Evolutionary conservation across 1,140 invertebrate species (phyloP).

Genomic region (Acyrthosiphon pisum): DNA sequence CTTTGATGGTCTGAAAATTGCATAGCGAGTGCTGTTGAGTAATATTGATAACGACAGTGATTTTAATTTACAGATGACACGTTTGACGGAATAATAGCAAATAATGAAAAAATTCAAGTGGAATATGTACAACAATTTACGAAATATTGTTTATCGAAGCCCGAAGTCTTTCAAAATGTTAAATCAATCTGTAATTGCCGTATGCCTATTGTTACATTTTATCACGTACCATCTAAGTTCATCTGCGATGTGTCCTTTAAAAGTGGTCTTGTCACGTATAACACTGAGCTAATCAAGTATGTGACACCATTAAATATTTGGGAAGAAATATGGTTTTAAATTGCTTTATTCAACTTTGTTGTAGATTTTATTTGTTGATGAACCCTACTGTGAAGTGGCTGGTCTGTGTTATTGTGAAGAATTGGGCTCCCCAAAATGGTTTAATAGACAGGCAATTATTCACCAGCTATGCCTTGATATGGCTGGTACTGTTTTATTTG

Average conservation of each 20-base stretch:
- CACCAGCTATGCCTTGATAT: conserved; percentile 6
- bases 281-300: conserved; percentile 34
- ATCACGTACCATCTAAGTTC: conserved; percentile 19
- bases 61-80: neutral
- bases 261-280: neutral
- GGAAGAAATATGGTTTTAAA: neutral
- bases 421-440: conserved; percentile 32
- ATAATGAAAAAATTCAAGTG: neutral
- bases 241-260: conserved; percentile 33
- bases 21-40: neutral
- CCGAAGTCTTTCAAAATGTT: neutral
- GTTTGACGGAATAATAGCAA: neutral
- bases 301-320: neutral
- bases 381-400: neutral
- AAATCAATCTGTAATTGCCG: neutral
- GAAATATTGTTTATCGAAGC: neutral
- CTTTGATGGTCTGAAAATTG: neutral
- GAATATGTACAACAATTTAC: neutral
- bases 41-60: neutral
- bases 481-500: conserved; percentile 47
- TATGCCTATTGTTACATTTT: conserved; percentile 36
- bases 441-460: neutral
- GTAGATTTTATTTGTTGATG: neutral
- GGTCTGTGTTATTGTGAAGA: conserved; percentile 7
- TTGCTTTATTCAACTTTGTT: neutral